phyloP scores from a whole-genome alignment of 2,888 invertebrate genomes.

The Kryphioiulus occultus region DNA sequence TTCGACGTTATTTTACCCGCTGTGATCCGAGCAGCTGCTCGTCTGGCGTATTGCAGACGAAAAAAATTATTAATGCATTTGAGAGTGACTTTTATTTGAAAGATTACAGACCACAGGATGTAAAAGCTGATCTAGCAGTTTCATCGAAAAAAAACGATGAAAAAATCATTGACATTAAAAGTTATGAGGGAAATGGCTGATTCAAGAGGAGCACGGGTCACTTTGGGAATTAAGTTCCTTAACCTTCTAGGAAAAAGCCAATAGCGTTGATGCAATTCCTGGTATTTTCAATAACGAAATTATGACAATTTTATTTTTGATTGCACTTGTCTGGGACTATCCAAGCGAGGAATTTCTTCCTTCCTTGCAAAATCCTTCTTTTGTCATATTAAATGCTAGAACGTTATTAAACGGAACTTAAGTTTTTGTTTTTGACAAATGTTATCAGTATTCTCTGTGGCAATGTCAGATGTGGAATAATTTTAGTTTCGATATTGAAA shows the following conservation, averaged over 20 bases:
- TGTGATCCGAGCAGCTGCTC: slow-evolving; percentile 17
- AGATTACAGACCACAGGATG: slow-evolving; percentile 20
- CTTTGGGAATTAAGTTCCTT: not conserved
- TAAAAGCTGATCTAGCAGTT: not conserved
- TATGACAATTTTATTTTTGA: not conserved
- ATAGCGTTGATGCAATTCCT: not conserved
- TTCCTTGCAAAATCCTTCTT: not conserved
- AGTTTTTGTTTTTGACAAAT: no score
- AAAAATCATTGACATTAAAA: not conserved
- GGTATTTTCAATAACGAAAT: not conserved
- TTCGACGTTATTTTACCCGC: not conserved
- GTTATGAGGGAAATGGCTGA: not conserved
- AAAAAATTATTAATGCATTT: slow-evolving; percentile 31
- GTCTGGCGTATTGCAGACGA: not conserved
- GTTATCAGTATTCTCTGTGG: no score
- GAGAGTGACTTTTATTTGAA: slow-evolving; percentile 7
- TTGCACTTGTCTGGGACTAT: not conserved
- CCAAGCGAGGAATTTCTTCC: not conserved
- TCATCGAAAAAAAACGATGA: not conserved
- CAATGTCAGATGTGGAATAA: no score
- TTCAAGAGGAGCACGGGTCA: not conserved
- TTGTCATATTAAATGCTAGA: not conserved
- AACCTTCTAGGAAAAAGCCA: not conserved
- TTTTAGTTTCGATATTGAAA: no score
- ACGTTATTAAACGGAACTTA: no score